Percentiles rank a stretch among this genome's conserved stretches.
Evolutionary conservation across 2,113 vertebrate genomes (phyloP).

Genomic region (Platysternon megacephalum): DNA sequence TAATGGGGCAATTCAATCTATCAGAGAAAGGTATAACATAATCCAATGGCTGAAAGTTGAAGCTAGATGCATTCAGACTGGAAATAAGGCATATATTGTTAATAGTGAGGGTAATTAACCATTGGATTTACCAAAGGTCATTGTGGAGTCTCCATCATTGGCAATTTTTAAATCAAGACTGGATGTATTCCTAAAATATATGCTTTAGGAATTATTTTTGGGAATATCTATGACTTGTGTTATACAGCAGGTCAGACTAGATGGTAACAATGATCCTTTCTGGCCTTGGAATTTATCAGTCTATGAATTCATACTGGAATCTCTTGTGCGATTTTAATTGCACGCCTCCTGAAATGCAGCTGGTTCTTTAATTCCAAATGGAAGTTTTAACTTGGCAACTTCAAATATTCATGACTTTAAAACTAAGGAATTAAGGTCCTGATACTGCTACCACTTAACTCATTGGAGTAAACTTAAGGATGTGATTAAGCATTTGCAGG

Average conservation of each 20-base stretch:
- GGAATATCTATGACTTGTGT: not conserved
- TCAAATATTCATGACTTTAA: not conserved
- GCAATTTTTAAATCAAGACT: not conserved
- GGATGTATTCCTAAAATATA: not conserved
- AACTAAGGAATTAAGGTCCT: not conserved
- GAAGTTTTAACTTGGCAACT: constrained; percentile 2
- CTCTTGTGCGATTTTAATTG: constrained; percentile 1
- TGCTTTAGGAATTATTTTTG: not conserved
- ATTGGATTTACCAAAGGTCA: not conserved
- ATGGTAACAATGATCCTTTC: not conserved
- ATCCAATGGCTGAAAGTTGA: not conserved
- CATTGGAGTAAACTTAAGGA: not conserved
- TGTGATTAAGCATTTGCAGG: not conserved
- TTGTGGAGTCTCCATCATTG: not conserved
- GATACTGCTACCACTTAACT: not conserved
- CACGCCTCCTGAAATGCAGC: not conserved
- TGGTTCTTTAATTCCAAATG: not conserved
- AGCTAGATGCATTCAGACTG: not conserved
- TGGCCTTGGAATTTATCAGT: not conserved
- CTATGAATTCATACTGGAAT: not conserved
- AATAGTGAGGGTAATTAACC: not conserved
- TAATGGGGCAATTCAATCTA: not conserved
- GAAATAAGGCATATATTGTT: not conserved
- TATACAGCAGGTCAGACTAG: not conserved
- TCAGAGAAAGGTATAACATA: not conserved